Base-by-base conservation (phyloP, 1,140 invertebrate genomes). In the Aethina tumida region DNA sequence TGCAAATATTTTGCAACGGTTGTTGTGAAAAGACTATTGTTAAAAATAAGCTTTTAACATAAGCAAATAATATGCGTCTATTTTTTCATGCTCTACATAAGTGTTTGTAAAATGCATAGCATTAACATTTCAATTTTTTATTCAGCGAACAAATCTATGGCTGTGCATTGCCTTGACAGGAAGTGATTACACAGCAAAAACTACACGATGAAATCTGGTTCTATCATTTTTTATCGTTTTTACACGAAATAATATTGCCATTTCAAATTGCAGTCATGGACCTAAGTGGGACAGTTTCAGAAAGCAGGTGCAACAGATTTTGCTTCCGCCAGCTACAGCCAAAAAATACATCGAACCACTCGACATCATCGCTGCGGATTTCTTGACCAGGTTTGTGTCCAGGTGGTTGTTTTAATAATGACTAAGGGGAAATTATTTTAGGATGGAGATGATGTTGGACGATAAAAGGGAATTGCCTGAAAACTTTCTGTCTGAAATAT, bases 221-320 rank as follows among this genome's bases (percentile, higher is more conserved):
- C n/a, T 7, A 7, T 6, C 5, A 29, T 7, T 29, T 7, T 6
- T 33, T 18, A 17, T 33, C 6, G 7, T 15, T 16, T 35, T 35
- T 10, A 24, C 20, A 26, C 17, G 9, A 9, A 22, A 29, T 8
- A 29, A 29, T 29, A 32, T 16, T 17, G n/a, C n/a, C n/a, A 17
- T n/a, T 20, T 25, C 4, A 27, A 37, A 28, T 51, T 56, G 6
- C 66, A 89, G 85, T n/a, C 85, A 88, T 53, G 85, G 85, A 13
- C 74, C 78, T 58, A 76, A 78, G 43, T 90, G 86, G 86, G 81
- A 84, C 50, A 68, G 70, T 35, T 84, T 89, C 50, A 70, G 85
- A 20, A 79, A 74, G 17, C 79, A 83, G 63, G 82, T 87, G n/a
- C 84, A 88, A 50, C 83, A 86, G 58, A 71, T 81, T n/a, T 70